These are phyloP conservation scores for Chloroclysta siterata DNA, from an alignment of 2,888 invertebrate genomes.

Conservation along the genomic window DNA sequence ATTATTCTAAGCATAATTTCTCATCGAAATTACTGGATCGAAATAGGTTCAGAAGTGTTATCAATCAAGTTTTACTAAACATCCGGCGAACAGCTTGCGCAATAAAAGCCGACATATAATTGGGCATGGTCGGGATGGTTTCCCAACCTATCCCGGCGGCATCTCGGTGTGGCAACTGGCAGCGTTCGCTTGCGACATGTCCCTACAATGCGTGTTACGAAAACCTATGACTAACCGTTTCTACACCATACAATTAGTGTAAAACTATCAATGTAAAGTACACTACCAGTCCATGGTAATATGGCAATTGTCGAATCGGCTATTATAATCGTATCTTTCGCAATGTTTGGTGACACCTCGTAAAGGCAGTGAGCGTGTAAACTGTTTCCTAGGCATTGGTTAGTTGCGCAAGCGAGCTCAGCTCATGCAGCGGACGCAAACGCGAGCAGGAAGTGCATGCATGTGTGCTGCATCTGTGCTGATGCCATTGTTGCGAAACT, in stretches of 20 bases:
- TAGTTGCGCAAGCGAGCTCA: conserved; percentile 73
- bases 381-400: conserved; percentile 59
- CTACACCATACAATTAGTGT: conserved; percentile 57
- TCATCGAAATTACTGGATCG: conserved; percentile 17
- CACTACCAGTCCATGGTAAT: conserved; percentile 49
- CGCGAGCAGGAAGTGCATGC: conserved; percentile 82
- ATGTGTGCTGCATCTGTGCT: conserved; percentile 81
- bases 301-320: conserved; percentile 58
- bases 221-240: conserved; percentile 78
- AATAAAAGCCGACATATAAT: conserved; percentile 75
- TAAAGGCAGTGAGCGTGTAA: conserved; percentile 52
- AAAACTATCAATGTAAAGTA: conserved; percentile 57
- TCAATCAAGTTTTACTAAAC: conserved; percentile 68
- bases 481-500: conserved; percentile 82
- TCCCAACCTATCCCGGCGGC: conserved; percentile 83
- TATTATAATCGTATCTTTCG: conserved; percentile 67
- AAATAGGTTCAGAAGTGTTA: conserved; percentile 50
- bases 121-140: conserved; percentile 81
- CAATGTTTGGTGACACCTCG: conserved; percentile 63
- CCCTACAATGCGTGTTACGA: conserved; percentile 83
- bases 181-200: conserved; percentile 76
- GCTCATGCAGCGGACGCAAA: conserved; percentile 66
- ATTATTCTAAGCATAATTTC: neutral
- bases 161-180: conserved; percentile 76
- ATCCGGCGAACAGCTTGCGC: conserved; percentile 65